These are phyloP conservation scores for Rhingia rostrata DNA, from an alignment of 2,888 invertebrate species.

Conservation along the genomic window DNA sequence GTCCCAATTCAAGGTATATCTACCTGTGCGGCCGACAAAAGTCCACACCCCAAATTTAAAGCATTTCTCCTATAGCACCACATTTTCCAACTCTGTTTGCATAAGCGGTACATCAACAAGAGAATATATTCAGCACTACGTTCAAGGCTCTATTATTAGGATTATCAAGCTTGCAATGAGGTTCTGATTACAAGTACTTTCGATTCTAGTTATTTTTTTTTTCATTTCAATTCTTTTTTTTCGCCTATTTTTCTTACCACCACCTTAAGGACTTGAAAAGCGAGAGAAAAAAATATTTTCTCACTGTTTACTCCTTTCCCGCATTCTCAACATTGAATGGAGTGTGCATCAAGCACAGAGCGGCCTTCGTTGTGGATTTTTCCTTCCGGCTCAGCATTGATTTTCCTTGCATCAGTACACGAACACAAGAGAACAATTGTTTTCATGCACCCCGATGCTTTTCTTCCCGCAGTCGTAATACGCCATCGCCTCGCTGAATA, in stretches of 20 bases:
- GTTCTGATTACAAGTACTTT: constrained; percentile 60
- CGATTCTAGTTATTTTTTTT: constrained; percentile 5
- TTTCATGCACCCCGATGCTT: constrained; percentile 5
- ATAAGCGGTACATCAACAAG: too few species aligned
- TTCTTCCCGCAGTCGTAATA: constrained; percentile 13
- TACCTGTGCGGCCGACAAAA: too few species aligned
- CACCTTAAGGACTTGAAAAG: constrained; percentile 34
- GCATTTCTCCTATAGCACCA: too few species aligned
- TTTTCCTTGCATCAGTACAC: constrained; percentile 50
- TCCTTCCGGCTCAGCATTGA: constrained; percentile 70
- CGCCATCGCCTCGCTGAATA: constrained; percentile 1
- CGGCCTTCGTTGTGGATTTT: constrained; percentile 61
- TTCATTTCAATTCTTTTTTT: background rate
- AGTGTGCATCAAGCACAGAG: constrained; percentile 41
- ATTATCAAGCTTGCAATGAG: constrained; percentile 39
- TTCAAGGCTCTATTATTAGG: constrained; percentile 29
- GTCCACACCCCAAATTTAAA: too few species aligned
- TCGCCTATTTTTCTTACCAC: background rate
- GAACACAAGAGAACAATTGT: constrained; percentile 29
- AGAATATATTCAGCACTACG: background rate
- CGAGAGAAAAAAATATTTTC: background rate
- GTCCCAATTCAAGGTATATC: too few species aligned
- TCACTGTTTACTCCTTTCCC: constrained; percentile 36
- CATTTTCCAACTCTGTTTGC: too few species aligned
- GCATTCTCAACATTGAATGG: constrained; percentile 31